These are phyloP conservation scores for Synanthedon formicaeformis DNA, from an alignment of 2,888 invertebrate species.

Conservation along the genomic window DNA sequence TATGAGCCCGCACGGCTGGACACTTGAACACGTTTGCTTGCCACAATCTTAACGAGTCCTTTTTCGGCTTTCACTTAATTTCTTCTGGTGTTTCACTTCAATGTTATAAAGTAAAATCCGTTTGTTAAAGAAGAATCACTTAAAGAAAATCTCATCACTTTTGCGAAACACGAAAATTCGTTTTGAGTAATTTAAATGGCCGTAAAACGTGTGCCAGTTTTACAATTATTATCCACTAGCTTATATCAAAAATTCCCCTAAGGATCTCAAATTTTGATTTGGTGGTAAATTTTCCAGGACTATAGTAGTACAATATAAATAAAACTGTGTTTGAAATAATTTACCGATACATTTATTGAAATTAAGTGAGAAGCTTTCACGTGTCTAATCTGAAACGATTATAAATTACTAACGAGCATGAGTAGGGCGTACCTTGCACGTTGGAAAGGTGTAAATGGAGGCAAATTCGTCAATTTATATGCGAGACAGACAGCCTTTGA, in stretches of 20 bases:
- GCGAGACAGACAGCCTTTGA: conserved; percentile 61
- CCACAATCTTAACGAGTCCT: conserved; percentile 50
- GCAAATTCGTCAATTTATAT: conserved; percentile 69
- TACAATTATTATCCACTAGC: too few relatives aligned
- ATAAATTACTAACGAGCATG: conserved; percentile 51
- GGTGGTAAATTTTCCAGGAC: too few relatives aligned
- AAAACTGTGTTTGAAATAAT: too few relatives aligned
- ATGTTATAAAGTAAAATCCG: conserved; percentile 3
- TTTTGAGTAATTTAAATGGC: too few relatives aligned
- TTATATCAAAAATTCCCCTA: too few relatives aligned
- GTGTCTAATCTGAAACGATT: conserved; percentile 47
- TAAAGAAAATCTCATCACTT: too few relatives aligned
- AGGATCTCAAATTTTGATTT: too few relatives aligned
- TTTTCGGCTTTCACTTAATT: conserved; percentile 39
- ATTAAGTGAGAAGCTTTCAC: conserved; percentile 13
- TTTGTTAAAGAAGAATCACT: too few relatives aligned
- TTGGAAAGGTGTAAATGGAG: conserved; percentile 60
- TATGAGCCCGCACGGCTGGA: conserved; percentile 55
- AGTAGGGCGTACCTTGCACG: conserved; percentile 32
- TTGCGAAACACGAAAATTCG: too few relatives aligned
- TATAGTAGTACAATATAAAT: too few relatives aligned
- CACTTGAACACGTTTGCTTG: conserved; percentile 64
- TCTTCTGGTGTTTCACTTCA: conserved; percentile 15
- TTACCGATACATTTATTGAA: neutral
- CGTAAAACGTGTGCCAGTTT: too few relatives aligned